phyloP scores from a whole-genome alignment of 2,888 invertebrate genomes.

The Gastrophysa polygoni region DNA sequence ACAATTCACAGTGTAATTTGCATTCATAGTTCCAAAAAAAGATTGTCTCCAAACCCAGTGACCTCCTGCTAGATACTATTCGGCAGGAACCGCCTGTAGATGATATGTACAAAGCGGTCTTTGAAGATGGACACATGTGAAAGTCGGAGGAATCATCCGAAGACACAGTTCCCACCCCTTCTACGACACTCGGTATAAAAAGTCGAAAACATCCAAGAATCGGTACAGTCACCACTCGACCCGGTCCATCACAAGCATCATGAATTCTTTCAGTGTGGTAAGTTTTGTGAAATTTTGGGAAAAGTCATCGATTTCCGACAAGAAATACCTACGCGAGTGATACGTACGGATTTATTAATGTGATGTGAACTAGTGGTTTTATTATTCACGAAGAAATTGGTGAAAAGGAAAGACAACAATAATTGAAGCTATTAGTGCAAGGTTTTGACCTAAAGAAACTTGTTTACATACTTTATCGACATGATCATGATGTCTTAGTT shows the following conservation, averaged over 20 bases:
- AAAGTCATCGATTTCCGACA: slow-evolving; percentile 17
- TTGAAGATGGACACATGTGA: slow-evolving; percentile 28
- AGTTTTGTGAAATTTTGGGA: slow-evolving; percentile 43
- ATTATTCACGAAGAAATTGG: slow-evolving; percentile 6
- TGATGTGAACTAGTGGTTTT: slow-evolving; percentile 26
- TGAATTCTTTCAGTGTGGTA: slow-evolving; percentile 60
- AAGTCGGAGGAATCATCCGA: slow-evolving; percentile 43
- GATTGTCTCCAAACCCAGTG: slow-evolving; percentile 30
- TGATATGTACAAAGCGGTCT: slow-evolving; percentile 10
- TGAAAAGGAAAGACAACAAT: too few species aligned
- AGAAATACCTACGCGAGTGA: slow-evolving; percentile 46
- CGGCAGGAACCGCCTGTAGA: slow-evolving; percentile 32
- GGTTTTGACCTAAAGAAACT: not conserved
- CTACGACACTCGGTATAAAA: slow-evolving; percentile 51
- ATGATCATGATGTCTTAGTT: not conserved
- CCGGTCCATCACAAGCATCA: slow-evolving; percentile 57
- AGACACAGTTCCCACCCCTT: slow-evolving; percentile 52
- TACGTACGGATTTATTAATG: slow-evolving; percentile 59
- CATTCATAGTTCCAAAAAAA: slow-evolving; percentile 8
- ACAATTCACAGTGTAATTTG: not conserved
- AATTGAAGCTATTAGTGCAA: not conserved
- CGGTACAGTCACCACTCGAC: slow-evolving; percentile 57
- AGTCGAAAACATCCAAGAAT: slow-evolving; percentile 43
- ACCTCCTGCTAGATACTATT: slow-evolving; percentile 32
- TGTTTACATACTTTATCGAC: not conserved